Evolutionary conservation across 2,888 invertebrate genomes (phyloP).

Genomic region (Drosophila longiperda): DNA sequence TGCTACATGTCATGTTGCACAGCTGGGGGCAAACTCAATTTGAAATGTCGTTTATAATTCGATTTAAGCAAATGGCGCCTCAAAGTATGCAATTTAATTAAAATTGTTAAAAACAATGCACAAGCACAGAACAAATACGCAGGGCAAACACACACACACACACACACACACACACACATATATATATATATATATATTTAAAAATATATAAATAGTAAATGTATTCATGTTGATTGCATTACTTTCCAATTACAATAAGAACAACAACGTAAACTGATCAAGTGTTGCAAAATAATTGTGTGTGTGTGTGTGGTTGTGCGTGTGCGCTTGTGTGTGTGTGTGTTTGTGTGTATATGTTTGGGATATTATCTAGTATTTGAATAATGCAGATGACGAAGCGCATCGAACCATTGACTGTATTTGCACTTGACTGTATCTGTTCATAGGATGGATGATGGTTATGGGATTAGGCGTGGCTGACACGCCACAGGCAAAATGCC

Average conservation of each 20-base stretch:
- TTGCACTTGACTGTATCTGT: constrained; percentile 8
- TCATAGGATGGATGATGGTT: not conserved
- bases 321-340: not conserved
- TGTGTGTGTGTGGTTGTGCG: not conserved
- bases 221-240: constrained; percentile 74
- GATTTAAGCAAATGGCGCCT: constrained; percentile 66
- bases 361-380: constrained; percentile 67
- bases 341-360: constrained; percentile 1
- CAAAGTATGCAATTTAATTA: constrained; percentile 73
- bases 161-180: constrained; percentile 7
- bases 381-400: constrained; percentile 42
- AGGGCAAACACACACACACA: constrained; percentile 3
- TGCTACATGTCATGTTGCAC: constrained; percentile 10
- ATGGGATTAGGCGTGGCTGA: constrained; percentile 22
- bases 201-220: constrained; percentile 42
- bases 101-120: constrained; percentile 38
- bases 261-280: constrained; percentile 32
- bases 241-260: constrained; percentile 34
- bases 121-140: constrained; percentile 5
- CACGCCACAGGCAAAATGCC: constrained; percentile 21
- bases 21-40: constrained; percentile 42
- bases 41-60: constrained; percentile 61
- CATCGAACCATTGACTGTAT: constrained; percentile 25
- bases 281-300: constrained; percentile 27
- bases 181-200: constrained; percentile 21